Evolutionary conservation across 1,140 invertebrate species (phyloP).

Genomic region (Caenorhabditis remanei): DNA sequence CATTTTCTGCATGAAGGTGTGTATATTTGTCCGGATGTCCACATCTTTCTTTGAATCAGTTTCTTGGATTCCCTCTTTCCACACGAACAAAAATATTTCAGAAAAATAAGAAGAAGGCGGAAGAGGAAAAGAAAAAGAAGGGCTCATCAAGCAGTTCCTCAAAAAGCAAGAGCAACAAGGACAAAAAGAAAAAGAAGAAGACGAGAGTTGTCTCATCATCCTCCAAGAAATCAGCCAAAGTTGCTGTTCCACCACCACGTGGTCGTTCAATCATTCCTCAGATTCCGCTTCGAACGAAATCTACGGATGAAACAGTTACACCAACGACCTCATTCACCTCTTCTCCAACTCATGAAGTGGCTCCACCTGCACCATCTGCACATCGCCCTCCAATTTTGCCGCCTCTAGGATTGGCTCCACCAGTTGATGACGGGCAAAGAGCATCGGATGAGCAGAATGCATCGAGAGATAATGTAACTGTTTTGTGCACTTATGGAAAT

Average conservation of each 20-base stretch:
- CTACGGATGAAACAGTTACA: not conserved
- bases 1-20: not conserved
- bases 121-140: not conserved
- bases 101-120: not conserved
- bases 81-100: not conserved
- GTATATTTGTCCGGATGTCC: not conserved
- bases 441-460: not conserved
- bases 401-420: not conserved
- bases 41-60: not conserved
- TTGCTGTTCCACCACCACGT: not conserved
- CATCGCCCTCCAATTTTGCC: not conserved
- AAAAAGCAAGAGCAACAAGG: not conserved
- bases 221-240: not conserved
- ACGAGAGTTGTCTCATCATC: not conserved
- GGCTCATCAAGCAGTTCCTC: not conserved
- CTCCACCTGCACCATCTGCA: not conserved
- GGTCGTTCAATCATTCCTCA: not conserved
- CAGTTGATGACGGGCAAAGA: not conserved
- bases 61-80: not conserved
- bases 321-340: not conserved
- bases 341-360: too few relatives aligned
- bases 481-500: conserved; percentile 35
- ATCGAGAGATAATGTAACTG: not conserved
- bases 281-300: not conserved
- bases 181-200: not conserved